Evolutionary conservation across 2,797 vertebrate genomes (phyloP), one percentile per base, ranked within the genome.

Genomic region (Chelon auratus): DNA sequence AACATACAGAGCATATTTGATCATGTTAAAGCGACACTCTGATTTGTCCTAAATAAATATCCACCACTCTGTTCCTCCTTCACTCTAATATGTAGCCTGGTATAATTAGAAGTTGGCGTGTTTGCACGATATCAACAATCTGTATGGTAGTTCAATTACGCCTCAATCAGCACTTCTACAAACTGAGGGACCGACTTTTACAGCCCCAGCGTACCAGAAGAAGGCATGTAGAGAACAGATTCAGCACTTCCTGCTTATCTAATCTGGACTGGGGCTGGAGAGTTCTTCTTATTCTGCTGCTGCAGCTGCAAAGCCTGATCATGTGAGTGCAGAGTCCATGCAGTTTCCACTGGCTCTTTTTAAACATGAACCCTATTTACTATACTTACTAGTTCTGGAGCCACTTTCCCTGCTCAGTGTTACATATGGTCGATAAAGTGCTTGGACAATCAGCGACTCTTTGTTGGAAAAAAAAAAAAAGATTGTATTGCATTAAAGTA

Each of bases 171-270:
- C 93, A 92, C 68, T 93, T 92, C 82, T 81, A 65, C 83, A 82
- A 85, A 88, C 83, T 65, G 87, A 82, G 81, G 74, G 67, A 83
- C 70, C 57, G 85, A 83, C 80, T 86, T 92, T 90, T 87, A 91
- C 85, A 83, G 92, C 89, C 84, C 78, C 82, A 86, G 80, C 82
- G 88, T 85, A 84, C 84, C 62, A 56, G 51, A 72, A 78, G 75
- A 59, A 87, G 80, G 84, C 84, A 85, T 79, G 73, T 12, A 88
- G 85, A 92, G 88, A 86, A 90, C 87, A 87, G 75, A 93, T 92
- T 95, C 94, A 94, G 94, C 94, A 93, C 87, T 94, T 94, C 91
- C 80, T 80, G 67, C 92, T 94, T 94, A 95, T 95, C 94, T 94
- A 93, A 94, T 94, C 93, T 91, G 85, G 76, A 85, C 81, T 68